A percentile compares a stretch with the other conserved stretches of the same genome.
Evolutionary conservation across 2,113 vertebrate species (phyloP).

Genomic region (Neogobius melanostomus): DNA sequence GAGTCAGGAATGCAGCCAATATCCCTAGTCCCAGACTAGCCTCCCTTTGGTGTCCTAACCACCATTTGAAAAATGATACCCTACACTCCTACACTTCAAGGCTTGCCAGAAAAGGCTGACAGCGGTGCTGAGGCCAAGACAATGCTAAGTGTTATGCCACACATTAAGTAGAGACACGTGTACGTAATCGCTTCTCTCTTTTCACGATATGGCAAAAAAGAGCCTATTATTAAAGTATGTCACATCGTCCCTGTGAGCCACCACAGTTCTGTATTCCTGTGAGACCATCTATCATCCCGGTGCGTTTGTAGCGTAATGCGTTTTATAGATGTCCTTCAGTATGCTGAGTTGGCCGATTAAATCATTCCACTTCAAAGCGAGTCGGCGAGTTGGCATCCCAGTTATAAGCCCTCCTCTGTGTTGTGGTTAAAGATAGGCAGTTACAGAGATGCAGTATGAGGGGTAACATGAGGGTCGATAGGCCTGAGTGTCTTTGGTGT

Average conservation of each 20-base stretch:
- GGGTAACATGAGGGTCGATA: conserved; percentile 7
- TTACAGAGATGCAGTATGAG: conserved; percentile 41
- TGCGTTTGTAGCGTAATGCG: conserved; percentile 55
- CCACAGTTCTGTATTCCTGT: conserved; percentile 44
- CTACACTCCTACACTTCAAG: neutral
- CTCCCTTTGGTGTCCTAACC: no score
- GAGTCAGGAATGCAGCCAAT: no score
- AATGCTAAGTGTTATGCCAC: conserved; percentile 5
- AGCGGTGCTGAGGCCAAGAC: conserved; percentile 13
- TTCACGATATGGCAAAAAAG: conserved; percentile 42
- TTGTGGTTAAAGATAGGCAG: conserved; percentile 54
- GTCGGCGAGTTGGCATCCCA: conserved; percentile 37
- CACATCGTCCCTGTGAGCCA: conserved; percentile 29
- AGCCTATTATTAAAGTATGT: conserved; percentile 54
- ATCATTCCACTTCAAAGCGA: conserved; percentile 64
- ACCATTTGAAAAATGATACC: neutral
- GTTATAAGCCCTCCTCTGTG: conserved; percentile 43
- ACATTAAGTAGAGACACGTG: conserved; percentile 10
- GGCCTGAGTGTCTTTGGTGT: conserved; percentile 45
- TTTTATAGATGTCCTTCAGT: conserved; percentile 73
- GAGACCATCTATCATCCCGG: conserved; percentile 60
- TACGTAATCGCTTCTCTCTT: conserved; percentile 37
- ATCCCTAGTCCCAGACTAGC: no score
- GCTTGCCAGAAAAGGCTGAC: neutral
- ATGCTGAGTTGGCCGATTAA: conserved; percentile 68